phyloP scores from a whole-genome alignment of 1,140 invertebrate genomes.

The Anagrus nilaparvatae region DNA sequence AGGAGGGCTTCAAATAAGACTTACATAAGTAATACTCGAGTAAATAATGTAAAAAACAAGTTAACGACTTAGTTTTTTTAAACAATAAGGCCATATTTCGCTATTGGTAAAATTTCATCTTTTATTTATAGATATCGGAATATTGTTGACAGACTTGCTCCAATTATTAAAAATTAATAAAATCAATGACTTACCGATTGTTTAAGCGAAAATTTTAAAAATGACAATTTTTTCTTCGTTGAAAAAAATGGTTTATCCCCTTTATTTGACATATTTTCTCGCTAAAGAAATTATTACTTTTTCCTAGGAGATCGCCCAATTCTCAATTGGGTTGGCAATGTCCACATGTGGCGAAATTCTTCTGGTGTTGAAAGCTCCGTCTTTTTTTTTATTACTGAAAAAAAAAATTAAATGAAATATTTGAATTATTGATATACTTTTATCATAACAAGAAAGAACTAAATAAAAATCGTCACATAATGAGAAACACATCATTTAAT shows the following conservation, averaged over 20 bases:
- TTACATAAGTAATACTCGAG: too few relatives aligned
- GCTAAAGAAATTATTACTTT: slow-evolving; percentile 27
- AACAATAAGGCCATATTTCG: too few relatives aligned
- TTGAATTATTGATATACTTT: slow-evolving; percentile 8
- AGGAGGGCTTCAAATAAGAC: too few relatives aligned
- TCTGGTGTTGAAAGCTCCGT: slow-evolving; percentile 38
- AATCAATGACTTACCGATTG: slow-evolving; percentile 25
- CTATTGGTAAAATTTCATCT: too few relatives aligned
- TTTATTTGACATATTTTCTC: slow-evolving; percentile 20
- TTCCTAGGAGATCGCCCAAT: slow-evolving; percentile 43
- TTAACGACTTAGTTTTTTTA: too few relatives aligned
- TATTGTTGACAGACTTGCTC: too few relatives aligned
- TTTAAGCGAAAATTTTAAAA: slow-evolving; percentile 36
- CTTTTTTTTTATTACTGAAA: slow-evolving; percentile 34
- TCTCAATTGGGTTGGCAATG: slow-evolving; percentile 39
- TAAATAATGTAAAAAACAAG: too few relatives aligned
- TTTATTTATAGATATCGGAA: background rate
- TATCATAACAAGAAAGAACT: too few relatives aligned
- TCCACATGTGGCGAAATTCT: slow-evolving; percentile 42
- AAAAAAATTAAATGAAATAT: slow-evolving; percentile 14
- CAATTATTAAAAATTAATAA: too few relatives aligned
- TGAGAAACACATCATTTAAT: background rate
- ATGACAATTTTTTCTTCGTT: slow-evolving; percentile 37
- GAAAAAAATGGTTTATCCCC: slow-evolving; percentile 20
- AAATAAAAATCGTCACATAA: too few relatives aligned